These are phyloP conservation scores for Temnothorax rugatulus DNA, from an alignment of 2,888 invertebrate genomes.

Conservation along the genomic window DNA sequence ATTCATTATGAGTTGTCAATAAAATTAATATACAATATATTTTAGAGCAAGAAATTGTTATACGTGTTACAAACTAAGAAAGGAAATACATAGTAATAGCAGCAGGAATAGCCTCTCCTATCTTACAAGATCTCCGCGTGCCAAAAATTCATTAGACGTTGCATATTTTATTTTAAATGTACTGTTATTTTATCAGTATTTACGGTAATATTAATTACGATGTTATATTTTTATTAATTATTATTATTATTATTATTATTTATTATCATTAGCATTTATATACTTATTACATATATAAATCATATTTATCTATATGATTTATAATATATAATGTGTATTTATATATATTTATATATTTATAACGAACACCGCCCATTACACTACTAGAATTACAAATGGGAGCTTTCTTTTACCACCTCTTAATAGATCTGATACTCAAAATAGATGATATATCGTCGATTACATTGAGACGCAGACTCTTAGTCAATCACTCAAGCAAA, in stretches of 20 bases:
- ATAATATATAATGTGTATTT: constrained; percentile 82
- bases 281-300: constrained; percentile 84
- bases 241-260: constrained; percentile 77
- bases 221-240: constrained; percentile 75
- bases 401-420: constrained; percentile 74
- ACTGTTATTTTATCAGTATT: constrained; percentile 74
- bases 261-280: constrained; percentile 79
- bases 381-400: constrained; percentile 86
- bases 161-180: constrained; percentile 72
- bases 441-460: constrained; percentile 84
- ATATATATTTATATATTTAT: constrained; percentile 83
- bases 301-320: constrained; percentile 84
- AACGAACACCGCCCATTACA: constrained; percentile 85
- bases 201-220: constrained; percentile 66
- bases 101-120: constrained; percentile 85
- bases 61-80: constrained; percentile 84
- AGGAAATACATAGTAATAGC: constrained; percentile 84
- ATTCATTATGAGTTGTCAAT: constrained; percentile 84
- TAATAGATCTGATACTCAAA: constrained; percentile 82
- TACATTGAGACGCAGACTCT: constrained; percentile 80
- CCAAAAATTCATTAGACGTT: constrained; percentile 81
- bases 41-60: constrained; percentile 84
- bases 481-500: constrained; percentile 80
- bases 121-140: constrained; percentile 85
- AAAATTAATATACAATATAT: constrained; percentile 86